phyloP scores from a whole-genome alignment of 2,888 invertebrate species.

The Norana najaformis region DNA sequence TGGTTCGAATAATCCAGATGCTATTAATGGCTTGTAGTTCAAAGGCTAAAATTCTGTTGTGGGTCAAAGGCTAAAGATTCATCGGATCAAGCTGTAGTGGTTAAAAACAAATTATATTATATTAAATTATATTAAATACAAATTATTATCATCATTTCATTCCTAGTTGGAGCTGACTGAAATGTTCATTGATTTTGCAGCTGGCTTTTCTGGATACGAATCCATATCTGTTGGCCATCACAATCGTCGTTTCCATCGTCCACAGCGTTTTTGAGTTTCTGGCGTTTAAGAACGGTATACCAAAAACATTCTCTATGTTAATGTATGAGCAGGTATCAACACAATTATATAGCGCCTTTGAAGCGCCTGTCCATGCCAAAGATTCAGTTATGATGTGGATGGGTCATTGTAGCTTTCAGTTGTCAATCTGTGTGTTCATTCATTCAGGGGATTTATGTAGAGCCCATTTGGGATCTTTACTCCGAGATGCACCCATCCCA shows the following conservation, averaged over 20 bases:
- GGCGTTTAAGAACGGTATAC: slow-evolving; percentile 92
- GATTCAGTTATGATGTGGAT: background rate
- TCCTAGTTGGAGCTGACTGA: background rate
- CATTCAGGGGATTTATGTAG: too few relatives aligned
- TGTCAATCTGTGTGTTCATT: background rate
- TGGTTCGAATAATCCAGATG: too few relatives aligned
- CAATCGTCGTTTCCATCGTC: slow-evolving; percentile 86
- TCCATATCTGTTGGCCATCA: slow-evolving; percentile 87
- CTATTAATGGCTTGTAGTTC: too few relatives aligned
- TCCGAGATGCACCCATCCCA: too few relatives aligned
- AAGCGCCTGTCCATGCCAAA: background rate
- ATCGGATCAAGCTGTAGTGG: background rate
- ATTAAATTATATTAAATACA: background rate
- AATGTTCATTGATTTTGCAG: slow-evolving; percentile 61
- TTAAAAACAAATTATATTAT: background rate
- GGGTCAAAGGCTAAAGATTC: background rate
- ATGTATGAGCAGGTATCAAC: background rate
- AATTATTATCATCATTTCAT: background rate
- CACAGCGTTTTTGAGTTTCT: slow-evolving; percentile 97
- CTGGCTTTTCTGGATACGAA: slow-evolving; percentile 95
- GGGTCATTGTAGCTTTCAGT: background rate
- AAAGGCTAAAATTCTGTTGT: too few relatives aligned
- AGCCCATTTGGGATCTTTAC: too few relatives aligned
- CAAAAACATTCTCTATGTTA: background rate
- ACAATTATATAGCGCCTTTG: background rate